Base-by-base conservation (phyloP, 2,797 vertebrate species). In the Lepilemur ruficaudatus region DNA sequence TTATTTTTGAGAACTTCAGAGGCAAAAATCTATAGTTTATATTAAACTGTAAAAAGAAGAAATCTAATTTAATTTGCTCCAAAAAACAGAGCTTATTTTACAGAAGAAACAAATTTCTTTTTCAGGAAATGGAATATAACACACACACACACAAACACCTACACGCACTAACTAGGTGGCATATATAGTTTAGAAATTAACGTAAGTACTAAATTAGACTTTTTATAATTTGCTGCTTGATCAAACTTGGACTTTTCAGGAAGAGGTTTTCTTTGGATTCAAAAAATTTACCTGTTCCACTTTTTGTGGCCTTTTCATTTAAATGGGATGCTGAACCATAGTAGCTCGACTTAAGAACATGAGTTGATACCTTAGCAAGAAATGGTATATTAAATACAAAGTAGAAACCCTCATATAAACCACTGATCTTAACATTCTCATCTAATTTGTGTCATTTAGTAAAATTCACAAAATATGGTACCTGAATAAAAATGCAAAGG, bases 1-100 rank as follows among this genome's bases (percentile, higher is more conserved):
- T 69, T 81, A 91, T 94, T 96, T 96, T 73, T 67, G 18, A 69
- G 57, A 67, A 85, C 4, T 50, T 96, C 18, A 83, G n/a, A 91
- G 57, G 13, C 20, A 65, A 94, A 94, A 76, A 38, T 89, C 22
- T 15, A n/a, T 22, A 65, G 4, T 78, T 89, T 55, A 25, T 32
- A 50, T 38, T 11, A 90, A 87, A 96, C 14, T 86, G 86, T 38
- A 3, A n/a, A 88, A 89, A 82, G 7, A 22, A 43, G 30, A 70
- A 75, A 48, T 50, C 18, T 41, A 67, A 79, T 67, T 72, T 91
- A 69, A 1, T 17, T 69, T 79, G 4, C 7, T 92, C 4, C 35
- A 61, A 89, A 89, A 38, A 89, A 13, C 5, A 32, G 3, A 4
- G 9, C 3, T 81, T 5, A 81, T 75, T 89, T 94, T 72, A 46